Percentiles rank a stretch among this genome's conserved stretches.
phyloP scores from a whole-genome alignment of 2,888 invertebrate genomes.

The Lepeophtheirus nordmannii region DNA sequence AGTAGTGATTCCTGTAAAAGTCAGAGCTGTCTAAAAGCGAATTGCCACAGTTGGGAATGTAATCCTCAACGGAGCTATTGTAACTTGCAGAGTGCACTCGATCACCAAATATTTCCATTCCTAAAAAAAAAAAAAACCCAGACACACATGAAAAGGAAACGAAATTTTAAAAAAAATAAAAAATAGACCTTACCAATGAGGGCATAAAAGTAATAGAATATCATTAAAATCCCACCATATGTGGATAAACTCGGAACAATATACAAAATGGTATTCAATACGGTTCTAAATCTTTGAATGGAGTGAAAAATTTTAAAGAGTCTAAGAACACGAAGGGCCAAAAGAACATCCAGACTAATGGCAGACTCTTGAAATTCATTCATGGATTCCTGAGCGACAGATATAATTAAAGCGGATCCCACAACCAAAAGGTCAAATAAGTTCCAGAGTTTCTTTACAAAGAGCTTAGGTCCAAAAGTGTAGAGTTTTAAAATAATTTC shows the following conservation, averaged over 20 bases:
- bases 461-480: slow-evolving; percentile 34
- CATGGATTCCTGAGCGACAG: slow-evolving; percentile 29
- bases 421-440: slow-evolving; percentile 38
- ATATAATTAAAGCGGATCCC: slow-evolving; percentile 33
- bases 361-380: slow-evolving; percentile 28
- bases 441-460: slow-evolving; percentile 36
- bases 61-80: neutral
- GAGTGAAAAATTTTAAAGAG: slow-evolving; percentile 36
- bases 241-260: slow-evolving; percentile 37
- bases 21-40: slow-evolving; percentile 32
- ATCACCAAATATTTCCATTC: slow-evolving; percentile 8
- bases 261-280: slow-evolving; percentile 37
- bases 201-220: slow-evolving; percentile 38
- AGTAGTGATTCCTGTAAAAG: slow-evolving; percentile 35
- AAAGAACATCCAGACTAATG: slow-evolving; percentile 34
- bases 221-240: slow-evolving; percentile 37
- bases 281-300: slow-evolving; percentile 36
- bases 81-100: no score
- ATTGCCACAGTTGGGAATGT: slow-evolving; percentile 32
- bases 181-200: slow-evolving; percentile 32
- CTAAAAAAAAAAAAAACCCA: no score
- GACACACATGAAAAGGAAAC: no score
- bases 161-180: slow-evolving; percentile 32
- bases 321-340: slow-evolving; percentile 37
- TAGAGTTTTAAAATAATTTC: slow-evolving; percentile 38